Conservation (phyloP, 2,113 vertebrate species). For the Brachyistius frenatus region DNA sequence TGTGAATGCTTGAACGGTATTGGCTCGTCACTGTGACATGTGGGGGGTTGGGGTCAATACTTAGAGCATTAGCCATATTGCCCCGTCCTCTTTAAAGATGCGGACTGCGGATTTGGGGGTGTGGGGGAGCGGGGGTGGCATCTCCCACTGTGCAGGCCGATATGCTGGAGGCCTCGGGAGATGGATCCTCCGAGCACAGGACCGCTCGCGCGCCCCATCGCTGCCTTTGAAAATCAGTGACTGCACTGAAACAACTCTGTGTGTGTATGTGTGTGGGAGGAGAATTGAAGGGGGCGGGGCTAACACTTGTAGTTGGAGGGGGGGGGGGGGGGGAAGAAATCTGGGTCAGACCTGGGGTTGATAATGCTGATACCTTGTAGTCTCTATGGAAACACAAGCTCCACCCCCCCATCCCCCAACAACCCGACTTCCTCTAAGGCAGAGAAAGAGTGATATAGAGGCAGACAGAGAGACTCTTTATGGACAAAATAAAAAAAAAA, state of each 20-base stretch:
- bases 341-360: constrained; percentile 78
- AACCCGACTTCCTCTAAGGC: constrained; percentile 73
- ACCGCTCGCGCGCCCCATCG: constrained; percentile 26
- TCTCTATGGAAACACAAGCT: constrained; percentile 77
- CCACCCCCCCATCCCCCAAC: constrained; percentile 52
- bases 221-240: constrained; percentile 43
- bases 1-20: constrained; percentile 48
- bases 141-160: constrained; percentile 50
- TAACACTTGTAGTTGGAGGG: constrained; percentile 54
- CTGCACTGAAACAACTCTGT: constrained; percentile 34
- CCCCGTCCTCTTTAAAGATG: constrained; percentile 53
- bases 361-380: constrained; percentile 73
- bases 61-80: constrained; percentile 74
- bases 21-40: constrained; percentile 43
- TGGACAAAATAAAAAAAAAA: not conserved
- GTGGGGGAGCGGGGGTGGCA: not conserved
- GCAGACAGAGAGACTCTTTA: constrained; percentile 15
- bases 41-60: constrained; percentile 36
- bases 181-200: constrained; percentile 21
- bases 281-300: constrained; percentile 13
- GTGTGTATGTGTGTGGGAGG: not conserved
- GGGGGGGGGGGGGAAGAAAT: constrained; percentile 50
- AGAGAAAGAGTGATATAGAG: constrained; percentile 18
- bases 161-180: constrained; percentile 26
- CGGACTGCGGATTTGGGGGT: constrained; percentile 50